Evolutionary conservation across 2,113 vertebrate species (phyloP).

Genomic region (Asarcornis scutulata): DNA sequence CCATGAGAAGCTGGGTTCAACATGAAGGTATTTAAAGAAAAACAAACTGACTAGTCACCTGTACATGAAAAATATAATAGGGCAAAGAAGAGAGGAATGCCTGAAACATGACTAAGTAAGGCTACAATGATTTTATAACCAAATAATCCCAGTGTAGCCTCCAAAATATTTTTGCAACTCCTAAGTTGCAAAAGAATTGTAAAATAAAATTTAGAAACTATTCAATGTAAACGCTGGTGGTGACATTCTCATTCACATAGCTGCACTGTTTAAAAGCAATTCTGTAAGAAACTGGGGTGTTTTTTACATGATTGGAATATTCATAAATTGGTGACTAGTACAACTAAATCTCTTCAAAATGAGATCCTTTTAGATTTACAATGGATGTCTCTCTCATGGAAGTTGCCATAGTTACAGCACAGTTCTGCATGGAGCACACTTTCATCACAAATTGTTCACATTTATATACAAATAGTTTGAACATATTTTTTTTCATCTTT

Average conservation of each 20-base stretch:
- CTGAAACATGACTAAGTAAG: not conserved
- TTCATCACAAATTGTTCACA: conserved; percentile 28
- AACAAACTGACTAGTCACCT: not conserved
- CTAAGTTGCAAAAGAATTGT: not conserved
- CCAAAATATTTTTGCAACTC: not conserved
- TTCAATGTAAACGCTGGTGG: not conserved
- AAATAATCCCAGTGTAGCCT: not conserved
- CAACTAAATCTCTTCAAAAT: conserved; percentile 37
- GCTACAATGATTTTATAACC: not conserved
- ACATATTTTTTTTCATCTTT: not conserved
- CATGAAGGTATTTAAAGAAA: not conserved
- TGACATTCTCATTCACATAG: not conserved
- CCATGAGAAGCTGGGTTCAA: not conserved
- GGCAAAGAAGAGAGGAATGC: not conserved
- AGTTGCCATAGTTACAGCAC: conserved; percentile 57
- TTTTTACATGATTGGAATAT: conserved; percentile 46
- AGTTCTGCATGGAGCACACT: not conserved
- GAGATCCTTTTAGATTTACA: conserved; percentile 24
- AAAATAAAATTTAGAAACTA: not conserved
- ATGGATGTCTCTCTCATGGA: conserved; percentile 16
- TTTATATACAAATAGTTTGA: conserved; percentile 27
- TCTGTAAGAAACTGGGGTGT: not conserved
- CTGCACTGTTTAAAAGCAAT: conserved; percentile 25
- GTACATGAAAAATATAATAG: not conserved
- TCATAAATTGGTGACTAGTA: conserved; percentile 14